Evolutionary conservation across 2,797 vertebrate species (phyloP).

Genomic region (Varecia variegata): DNA sequence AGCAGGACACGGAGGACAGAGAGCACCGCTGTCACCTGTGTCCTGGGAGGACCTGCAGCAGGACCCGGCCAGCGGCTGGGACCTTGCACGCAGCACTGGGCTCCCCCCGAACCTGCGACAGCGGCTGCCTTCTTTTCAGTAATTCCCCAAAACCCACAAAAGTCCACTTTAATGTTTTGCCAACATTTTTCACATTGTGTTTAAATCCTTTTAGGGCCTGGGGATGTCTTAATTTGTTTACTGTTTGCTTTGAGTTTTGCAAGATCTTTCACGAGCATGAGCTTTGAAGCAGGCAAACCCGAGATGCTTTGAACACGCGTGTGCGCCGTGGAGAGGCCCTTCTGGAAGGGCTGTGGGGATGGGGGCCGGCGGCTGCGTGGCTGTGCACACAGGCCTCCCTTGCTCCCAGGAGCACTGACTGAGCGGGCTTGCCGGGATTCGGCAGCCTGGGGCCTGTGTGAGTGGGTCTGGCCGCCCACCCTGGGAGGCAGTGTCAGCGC

Average conservation of each 20-base stretch:
- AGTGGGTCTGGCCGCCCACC: not conserved
- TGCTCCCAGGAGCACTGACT: not conserved
- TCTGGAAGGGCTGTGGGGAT: not conserved
- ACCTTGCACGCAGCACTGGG: rapidly evolving
- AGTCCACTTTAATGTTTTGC: conserved; percentile 18
- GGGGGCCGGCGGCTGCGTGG: rapidly evolving
- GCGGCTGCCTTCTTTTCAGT: not conserved
- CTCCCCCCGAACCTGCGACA: not conserved
- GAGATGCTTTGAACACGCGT: not conserved
- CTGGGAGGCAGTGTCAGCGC: not conserved
- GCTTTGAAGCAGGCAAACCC: not conserved
- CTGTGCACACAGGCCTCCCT: not conserved
- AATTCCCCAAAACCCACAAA: not conserved
- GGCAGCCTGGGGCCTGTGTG: not conserved
- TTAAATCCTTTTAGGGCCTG: not conserved
- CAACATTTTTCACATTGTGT: not conserved
- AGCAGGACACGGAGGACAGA: not conserved
- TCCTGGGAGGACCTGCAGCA: rapidly evolving
- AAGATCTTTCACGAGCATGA: not conserved
- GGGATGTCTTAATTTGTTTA: not conserved
- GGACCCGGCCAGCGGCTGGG: not conserved
- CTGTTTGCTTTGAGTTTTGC: not conserved
- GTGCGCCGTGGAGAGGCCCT: not conserved
- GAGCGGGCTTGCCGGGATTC: not conserved
- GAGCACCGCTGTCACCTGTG: rapidly evolving